These are phyloP conservation scores for Aspidiotus destructor DNA, from an alignment of 2,888 invertebrate genomes.

Conservation along the genomic window DNA sequence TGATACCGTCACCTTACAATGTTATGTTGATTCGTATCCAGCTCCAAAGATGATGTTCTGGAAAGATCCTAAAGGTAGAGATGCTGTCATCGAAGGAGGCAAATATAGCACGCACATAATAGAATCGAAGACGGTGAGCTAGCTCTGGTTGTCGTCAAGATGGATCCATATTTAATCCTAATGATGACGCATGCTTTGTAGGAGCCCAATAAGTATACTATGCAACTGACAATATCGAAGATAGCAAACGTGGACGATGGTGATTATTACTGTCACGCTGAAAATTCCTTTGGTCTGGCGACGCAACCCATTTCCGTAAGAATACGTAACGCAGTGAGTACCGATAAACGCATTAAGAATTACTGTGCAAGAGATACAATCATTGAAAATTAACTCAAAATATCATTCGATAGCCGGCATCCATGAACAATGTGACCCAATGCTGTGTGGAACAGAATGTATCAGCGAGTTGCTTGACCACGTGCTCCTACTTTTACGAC, in stretches of 20 bases:
- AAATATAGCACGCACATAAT: constrained; percentile 53
- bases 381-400: not conserved
- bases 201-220: constrained; percentile 60
- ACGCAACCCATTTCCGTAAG: constrained; percentile 64
- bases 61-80: constrained; percentile 62
- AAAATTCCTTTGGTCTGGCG: constrained; percentile 67
- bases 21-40: constrained; percentile 67
- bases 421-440: constrained; percentile 60
- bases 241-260: constrained; percentile 62
- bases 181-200: constrained; percentile 38
- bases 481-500: constrained; percentile 73
- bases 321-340: constrained; percentile 49
- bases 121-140: constrained; percentile 18
- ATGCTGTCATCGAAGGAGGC: constrained; percentile 66
- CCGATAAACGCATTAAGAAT: too few relatives aligned
- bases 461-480: constrained; percentile 65
- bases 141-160: not conserved
- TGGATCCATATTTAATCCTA: not conserved
- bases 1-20: constrained; percentile 65
- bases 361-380: not conserved
- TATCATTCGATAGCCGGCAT: constrained; percentile 44
- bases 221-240: constrained; percentile 64
- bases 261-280: constrained; percentile 74
- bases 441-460: constrained; percentile 76
- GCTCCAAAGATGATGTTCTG: constrained; percentile 73